phyloP scores from a whole-genome alignment of 2,113 vertebrate genomes.

The Aix galericulata region DNA sequence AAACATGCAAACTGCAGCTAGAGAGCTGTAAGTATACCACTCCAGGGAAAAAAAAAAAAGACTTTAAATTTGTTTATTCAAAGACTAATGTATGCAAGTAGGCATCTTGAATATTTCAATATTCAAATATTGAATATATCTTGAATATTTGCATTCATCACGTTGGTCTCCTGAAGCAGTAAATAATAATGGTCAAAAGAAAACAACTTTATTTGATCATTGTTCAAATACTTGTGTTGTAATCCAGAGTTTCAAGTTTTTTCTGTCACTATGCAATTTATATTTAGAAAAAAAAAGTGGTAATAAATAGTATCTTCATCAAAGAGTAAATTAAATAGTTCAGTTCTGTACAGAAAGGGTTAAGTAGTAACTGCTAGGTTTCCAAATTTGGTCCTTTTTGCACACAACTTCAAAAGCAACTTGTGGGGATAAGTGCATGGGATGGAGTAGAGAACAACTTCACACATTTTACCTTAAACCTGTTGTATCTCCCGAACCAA shows the following conservation, averaged over 20 bases:
- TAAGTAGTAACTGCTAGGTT: neutral
- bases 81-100: neutral
- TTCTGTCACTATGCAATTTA: neutral
- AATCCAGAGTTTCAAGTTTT: neutral
- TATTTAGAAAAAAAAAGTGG: neutral
- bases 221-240: neutral
- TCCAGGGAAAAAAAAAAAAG: neutral
- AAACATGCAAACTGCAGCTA: conserved; percentile 80
- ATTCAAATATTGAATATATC: neutral
- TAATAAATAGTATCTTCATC: neutral
- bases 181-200: neutral
- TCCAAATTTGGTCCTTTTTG: neutral
- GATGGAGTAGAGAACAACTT: neutral
- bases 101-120: neutral
- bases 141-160: neutral
- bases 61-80: neutral
- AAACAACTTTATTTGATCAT: neutral
- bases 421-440: neutral
- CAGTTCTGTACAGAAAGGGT: neutral
- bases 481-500: neutral
- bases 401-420: neutral
- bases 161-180: neutral
- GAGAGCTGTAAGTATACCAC: conserved; percentile 81
- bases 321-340: neutral
- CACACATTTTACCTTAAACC: neutral